Evolutionary conservation across 2,888 invertebrate genomes (phyloP), one percentile per base, ranked within the genome.

Genomic region (Xanthia togata): DNA sequence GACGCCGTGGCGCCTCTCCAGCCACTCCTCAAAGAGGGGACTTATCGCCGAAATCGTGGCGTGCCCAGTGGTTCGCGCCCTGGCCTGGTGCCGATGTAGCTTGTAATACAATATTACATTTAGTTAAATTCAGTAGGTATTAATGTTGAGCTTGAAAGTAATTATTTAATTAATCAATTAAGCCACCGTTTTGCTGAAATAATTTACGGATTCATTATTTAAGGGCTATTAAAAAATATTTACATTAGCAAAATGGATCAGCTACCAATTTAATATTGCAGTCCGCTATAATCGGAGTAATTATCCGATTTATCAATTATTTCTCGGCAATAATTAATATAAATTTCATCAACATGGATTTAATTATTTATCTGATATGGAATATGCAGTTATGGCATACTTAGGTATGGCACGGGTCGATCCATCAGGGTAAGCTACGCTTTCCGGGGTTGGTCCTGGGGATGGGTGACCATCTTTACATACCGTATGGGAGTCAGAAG

Each of bases 181-280:
- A 44, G n/a, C 9, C 31, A n/a, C 8, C 5, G 14, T 4, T 41
- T 23, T 12, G n/a, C 44, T 9, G 9, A 44, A n/a, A 73, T 44
- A 14, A 44, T 44, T 73, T 9, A 31, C 3, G 5, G 9, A 73
- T 31, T 44, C 9, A 55, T 55, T 73, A 73, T 41, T 73, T 53
- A 55, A 1, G n/a, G n/a, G n/a, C 11, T 55, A 14, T 57, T 17
- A 2, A 57, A n/a, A 57, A 26, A 14, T 6, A 6, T 26, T 57
- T 17, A 26, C 26, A 57, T 26, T 57, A 26, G 14, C 26, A 14
- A 57, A 57, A 57, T 26, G 26, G 57, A 57, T 57, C 26, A 57
- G 57, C 26, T 57, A n/a, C 55, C 55, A 55, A 55, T 55, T 55
- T 55, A n/a, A 12, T 41, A 11, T 55, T n/a, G 11, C 12, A n/a